Conservation (phyloP, 64 coral and sea anemone genomes). For the Trachythela sp. region DNA sequence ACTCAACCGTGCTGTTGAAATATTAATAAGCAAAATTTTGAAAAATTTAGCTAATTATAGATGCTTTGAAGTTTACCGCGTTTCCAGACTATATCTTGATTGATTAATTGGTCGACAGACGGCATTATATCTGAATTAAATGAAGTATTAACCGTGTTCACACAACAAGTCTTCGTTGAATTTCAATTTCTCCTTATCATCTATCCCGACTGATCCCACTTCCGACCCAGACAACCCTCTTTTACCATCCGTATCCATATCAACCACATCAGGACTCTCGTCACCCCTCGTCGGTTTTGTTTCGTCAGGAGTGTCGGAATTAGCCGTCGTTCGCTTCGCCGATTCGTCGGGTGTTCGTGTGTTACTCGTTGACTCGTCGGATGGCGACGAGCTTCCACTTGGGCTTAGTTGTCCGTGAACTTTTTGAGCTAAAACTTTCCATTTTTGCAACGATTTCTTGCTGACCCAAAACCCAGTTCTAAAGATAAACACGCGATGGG, state of each 20-base stretch:
- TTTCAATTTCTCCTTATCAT: constrained; percentile 36
- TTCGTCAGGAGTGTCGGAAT: not conserved
- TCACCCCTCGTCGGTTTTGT: not conserved
- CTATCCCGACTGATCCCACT: constrained; percentile 25
- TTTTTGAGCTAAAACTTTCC: constrained; percentile 59
- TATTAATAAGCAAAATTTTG: too few relatives aligned
- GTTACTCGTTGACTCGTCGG: not conserved
- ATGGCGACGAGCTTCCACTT: not conserved
- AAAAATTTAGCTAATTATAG: too few relatives aligned
- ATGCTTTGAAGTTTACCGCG: too few relatives aligned
- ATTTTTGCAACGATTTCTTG: constrained; percentile 62
- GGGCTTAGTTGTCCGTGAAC: constrained; percentile 33
- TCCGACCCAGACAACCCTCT: not conserved
- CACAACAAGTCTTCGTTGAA: constrained; percentile 95
- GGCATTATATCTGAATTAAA: too few relatives aligned
- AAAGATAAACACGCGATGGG: too few relatives aligned
- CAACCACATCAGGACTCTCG: not conserved
- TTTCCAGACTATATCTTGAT: too few relatives aligned
- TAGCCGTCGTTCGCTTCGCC: not conserved
- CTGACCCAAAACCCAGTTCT: constrained; percentile 74
- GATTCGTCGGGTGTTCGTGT: not conserved
- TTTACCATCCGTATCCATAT: not conserved
- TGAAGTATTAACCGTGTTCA: constrained; percentile 94
- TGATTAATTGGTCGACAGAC: too few relatives aligned
- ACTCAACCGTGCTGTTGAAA: too few relatives aligned